These are phyloP conservation scores for Drosophila subquinaria DNA, from an alignment of 2,888 invertebrate genomes.

Conservation along the genomic window DNA sequence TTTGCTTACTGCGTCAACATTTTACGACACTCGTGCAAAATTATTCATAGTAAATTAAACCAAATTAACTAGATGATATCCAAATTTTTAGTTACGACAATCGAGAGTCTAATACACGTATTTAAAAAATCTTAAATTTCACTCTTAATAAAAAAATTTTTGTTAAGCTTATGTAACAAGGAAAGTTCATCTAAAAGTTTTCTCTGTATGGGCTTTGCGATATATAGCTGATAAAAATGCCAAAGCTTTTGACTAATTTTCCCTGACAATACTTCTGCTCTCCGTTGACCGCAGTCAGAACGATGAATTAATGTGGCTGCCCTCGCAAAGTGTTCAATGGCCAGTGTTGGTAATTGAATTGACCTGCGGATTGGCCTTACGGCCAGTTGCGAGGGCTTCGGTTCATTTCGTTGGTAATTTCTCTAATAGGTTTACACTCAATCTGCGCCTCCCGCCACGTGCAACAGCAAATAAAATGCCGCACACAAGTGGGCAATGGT, in stretches of 20 bases:
- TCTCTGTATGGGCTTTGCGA: no score
- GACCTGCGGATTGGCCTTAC: constrained; percentile 58
- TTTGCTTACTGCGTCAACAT: no score
- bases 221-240: neutral
- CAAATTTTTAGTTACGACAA: no score
- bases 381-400: constrained; percentile 44
- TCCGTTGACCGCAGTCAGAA: neutral
- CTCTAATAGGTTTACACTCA: constrained; percentile 80
- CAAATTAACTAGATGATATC: no score
- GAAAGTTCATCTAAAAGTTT: no score
- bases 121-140: no score
- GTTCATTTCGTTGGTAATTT: constrained; percentile 78
- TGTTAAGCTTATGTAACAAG: no score
- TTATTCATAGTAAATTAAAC: no score
- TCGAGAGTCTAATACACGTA: no score
- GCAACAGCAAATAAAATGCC: constrained; percentile 44
- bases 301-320: neutral
- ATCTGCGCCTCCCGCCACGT: constrained; percentile 49
- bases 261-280: neutral
- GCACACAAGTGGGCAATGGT: constrained; percentile 32
- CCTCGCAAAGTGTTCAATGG: constrained; percentile 31
- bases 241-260: neutral
- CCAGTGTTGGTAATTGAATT: constrained; percentile 64
- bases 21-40: no score
- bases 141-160: no score